Evolutionary conservation across 2,113 vertebrate genomes (phyloP).

Genomic region (Austrofundulus limnaeus): DNA sequence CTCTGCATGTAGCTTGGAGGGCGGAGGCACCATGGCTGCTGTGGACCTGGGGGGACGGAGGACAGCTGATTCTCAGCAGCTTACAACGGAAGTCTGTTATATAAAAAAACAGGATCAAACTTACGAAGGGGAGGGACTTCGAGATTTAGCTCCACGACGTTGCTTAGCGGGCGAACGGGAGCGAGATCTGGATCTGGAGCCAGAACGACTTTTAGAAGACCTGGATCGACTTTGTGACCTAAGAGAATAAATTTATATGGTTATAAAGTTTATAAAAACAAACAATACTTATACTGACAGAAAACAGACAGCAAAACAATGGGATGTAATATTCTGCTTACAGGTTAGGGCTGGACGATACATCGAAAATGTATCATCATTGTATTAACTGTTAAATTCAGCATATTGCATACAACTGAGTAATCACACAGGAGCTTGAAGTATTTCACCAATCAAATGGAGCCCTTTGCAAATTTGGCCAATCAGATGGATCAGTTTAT

Average conservation of each 20-base stretch:
- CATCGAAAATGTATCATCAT: too few relatives aligned
- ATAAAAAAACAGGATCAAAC: conserved; percentile 36
- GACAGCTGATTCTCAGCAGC: not conserved
- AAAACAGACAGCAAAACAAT: too few relatives aligned
- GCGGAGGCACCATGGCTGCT: conserved; percentile 80
- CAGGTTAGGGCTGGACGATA: too few relatives aligned
- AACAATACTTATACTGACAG: too few relatives aligned
- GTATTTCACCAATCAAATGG: too few relatives aligned
- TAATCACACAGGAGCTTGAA: too few relatives aligned
- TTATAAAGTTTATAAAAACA: too few relatives aligned
- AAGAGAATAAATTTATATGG: not conserved
- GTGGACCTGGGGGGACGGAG: not conserved
- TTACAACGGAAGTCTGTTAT: not conserved
- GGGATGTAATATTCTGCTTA: too few relatives aligned
- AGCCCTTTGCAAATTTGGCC: too few relatives aligned
- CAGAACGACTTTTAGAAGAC: conserved; percentile 87
- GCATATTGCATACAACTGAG: too few relatives aligned
- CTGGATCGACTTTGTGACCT: conserved; percentile 89
- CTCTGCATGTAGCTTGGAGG: conserved; percentile 80
- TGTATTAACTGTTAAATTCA: too few relatives aligned
- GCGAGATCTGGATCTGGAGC: conserved; percentile 84
- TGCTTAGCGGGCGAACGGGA: conserved; percentile 87
- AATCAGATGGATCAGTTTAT: too few relatives aligned
- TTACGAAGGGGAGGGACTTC: conserved; percentile 92
- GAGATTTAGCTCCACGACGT: conserved; percentile 80